Conservation (phyloP, 2,888 invertebrate genomes). For the Eristalinus aeneus region DNA sequence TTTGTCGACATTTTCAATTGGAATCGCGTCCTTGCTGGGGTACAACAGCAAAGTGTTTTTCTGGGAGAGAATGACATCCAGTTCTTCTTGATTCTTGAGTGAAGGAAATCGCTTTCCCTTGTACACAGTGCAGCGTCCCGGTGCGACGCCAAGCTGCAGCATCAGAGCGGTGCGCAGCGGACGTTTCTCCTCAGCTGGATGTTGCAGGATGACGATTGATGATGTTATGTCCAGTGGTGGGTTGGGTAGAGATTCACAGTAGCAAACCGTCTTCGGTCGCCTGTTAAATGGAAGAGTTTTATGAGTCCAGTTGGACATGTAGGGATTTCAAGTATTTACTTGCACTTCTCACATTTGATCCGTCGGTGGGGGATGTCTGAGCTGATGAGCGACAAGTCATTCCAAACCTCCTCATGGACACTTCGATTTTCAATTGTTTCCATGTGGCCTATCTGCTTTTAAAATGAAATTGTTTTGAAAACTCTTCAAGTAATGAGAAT, state of each 20-base stretch:
- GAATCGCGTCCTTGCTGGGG: slow-evolving; percentile 88
- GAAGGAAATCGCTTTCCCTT: slow-evolving; percentile 91
- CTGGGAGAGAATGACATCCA: slow-evolving; percentile 86
- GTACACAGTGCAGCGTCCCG: slow-evolving; percentile 86
- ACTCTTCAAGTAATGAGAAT: background rate
- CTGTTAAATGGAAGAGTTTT: slow-evolving; percentile 81
- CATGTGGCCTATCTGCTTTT: background rate
- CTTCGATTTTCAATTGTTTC: slow-evolving; percentile 32
- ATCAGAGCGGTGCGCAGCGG: slow-evolving; percentile 94
- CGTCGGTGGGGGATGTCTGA: slow-evolving; percentile 88
- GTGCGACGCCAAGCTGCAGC: slow-evolving; percentile 88
- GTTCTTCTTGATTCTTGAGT: slow-evolving; percentile 81
- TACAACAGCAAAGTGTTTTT: slow-evolving; percentile 87
- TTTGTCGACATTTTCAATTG: slow-evolving; percentile 83
- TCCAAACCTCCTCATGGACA: slow-evolving; percentile 82
- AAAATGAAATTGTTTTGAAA: background rate
- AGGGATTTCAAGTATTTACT: slow-evolving; percentile 82
- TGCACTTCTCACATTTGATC: slow-evolving; percentile 87
- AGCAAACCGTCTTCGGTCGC: slow-evolving; percentile 92
- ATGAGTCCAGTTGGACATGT: background rate
- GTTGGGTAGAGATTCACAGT: slow-evolving; percentile 91
- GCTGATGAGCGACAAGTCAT: slow-evolving; percentile 87
- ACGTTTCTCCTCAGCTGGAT: slow-evolving; percentile 95
- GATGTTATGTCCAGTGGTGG: slow-evolving; percentile 86
- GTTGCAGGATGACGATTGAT: slow-evolving; percentile 91